Percentiles rank a stretch among this genome's conserved stretches.
phyloP scores from a whole-genome alignment of 2,113 vertebrate genomes.

The Sterrhoptilus dennistouni region DNA sequence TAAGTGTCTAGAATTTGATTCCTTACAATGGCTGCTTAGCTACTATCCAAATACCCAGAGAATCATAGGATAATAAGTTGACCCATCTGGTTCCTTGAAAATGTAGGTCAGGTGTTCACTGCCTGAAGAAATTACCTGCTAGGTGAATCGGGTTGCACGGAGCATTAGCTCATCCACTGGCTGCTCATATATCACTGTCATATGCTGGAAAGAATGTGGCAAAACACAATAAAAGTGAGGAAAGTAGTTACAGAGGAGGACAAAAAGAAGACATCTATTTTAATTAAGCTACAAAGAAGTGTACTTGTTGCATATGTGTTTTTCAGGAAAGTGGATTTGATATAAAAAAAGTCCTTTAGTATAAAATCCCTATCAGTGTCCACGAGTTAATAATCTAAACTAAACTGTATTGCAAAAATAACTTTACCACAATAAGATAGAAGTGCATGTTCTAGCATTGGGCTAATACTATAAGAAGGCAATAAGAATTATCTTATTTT shows the following conservation, averaged over 20 bases:
- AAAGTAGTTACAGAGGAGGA: not conserved
- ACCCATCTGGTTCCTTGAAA: not conserved
- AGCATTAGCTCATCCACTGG: not conserved
- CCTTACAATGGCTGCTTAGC: not conserved
- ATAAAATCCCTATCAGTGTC: not conserved
- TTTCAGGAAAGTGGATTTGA: not conserved
- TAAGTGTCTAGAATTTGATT: not conserved
- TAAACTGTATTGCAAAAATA: not conserved
- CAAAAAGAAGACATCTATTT: not conserved
- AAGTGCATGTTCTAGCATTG: not conserved
- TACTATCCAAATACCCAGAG: not conserved
- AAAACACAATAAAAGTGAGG: not conserved
- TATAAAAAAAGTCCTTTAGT: not conserved
- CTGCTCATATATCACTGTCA: slow-evolving; percentile 5
- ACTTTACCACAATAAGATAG: not conserved
- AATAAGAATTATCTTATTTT: not conserved
- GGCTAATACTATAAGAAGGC: not conserved
- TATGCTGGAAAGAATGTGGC: not conserved
- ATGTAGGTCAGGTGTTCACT: slow-evolving; percentile 5
- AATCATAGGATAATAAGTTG: not conserved
- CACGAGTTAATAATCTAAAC: not conserved
- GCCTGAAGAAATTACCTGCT: slow-evolving; percentile 2
- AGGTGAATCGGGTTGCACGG: not conserved
- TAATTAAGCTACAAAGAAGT: not conserved
- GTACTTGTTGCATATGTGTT: not conserved